A percentile compares a stretch with the other conserved stretches of the same genome.
Evolutionary conservation across 2,797 vertebrate genomes (phyloP).

Genomic region (Microctenopoma lineatum): DNA sequence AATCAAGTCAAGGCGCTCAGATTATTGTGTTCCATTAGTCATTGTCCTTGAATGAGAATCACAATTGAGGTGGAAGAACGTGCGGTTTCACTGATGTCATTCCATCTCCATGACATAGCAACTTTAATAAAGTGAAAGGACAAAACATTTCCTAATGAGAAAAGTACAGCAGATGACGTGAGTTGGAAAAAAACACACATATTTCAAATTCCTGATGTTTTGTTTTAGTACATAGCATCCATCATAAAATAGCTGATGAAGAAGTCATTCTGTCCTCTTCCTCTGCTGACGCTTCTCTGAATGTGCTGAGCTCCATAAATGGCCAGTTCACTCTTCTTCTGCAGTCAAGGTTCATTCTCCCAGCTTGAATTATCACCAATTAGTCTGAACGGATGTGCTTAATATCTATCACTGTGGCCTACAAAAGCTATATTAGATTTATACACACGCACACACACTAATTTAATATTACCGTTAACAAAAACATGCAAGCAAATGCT

Average conservation of each 20-base stretch:
- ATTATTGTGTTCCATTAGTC: slow-evolving; percentile 64
- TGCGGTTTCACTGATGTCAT: not conserved
- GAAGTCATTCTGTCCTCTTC: slow-evolving; percentile 51
- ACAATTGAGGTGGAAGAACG: slow-evolving; percentile 48
- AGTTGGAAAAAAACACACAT: slow-evolving; percentile 24
- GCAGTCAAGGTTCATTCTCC: slow-evolving; percentile 20
- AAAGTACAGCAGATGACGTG: slow-evolving; percentile 21
- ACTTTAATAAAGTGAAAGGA: slow-evolving; percentile 11
- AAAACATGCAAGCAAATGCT: too few species aligned
- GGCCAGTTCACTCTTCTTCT: slow-evolving; percentile 23
- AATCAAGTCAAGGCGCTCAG: slow-evolving; percentile 39
- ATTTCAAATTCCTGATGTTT: slow-evolving; percentile 43
- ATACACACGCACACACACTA: too few species aligned
- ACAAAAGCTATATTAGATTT: too few species aligned
- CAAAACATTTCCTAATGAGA: slow-evolving; percentile 28
- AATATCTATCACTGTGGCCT: too few species aligned
- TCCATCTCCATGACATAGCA: slow-evolving; percentile 48
- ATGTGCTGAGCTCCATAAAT: slow-evolving; percentile 47
- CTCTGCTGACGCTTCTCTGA: slow-evolving; percentile 19
- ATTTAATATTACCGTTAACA: too few species aligned
- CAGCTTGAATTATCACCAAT: slow-evolving; percentile 1
- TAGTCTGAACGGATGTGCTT: slow-evolving; percentile 4
- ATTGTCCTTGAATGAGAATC: slow-evolving; percentile 49
- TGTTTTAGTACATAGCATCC: slow-evolving; percentile 25
- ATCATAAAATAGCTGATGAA: slow-evolving; percentile 41